A percentile compares a stretch with the other conserved stretches of the same genome.
phyloP scores from a whole-genome alignment of 1,140 invertebrate species.

The Drosophila erecta region DNA sequence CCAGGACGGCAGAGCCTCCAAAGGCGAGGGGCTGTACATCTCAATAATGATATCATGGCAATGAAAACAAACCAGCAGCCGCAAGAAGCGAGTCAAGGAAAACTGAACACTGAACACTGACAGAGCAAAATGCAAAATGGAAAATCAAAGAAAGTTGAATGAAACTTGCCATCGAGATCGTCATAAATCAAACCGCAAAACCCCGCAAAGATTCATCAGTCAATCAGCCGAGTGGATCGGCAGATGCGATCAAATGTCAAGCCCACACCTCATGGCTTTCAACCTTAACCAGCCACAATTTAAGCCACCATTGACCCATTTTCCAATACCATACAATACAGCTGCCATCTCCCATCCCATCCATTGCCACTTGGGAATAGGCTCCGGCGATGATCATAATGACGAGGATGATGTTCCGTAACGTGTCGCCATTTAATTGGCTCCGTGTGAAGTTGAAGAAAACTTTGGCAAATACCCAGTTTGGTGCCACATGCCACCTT shows the following conservation, averaged over 20 bases:
- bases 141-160: slow-evolving; percentile 43
- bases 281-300: slow-evolving; percentile 64
- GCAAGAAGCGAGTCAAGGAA: slow-evolving; percentile 23
- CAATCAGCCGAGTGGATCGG: slow-evolving; percentile 55
- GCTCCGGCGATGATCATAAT: slow-evolving; percentile 27
- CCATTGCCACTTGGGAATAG: slow-evolving; percentile 55
- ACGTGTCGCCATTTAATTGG: slow-evolving; percentile 80
- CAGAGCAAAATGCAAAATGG: slow-evolving; percentile 8
- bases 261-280: slow-evolving; percentile 50
- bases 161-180: slow-evolving; percentile 42
- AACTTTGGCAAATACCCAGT: slow-evolving; percentile 63
- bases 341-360: neutral
- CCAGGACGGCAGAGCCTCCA: slow-evolving; percentile 16
- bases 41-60: slow-evolving; percentile 54
- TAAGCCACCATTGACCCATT: slow-evolving; percentile 83
- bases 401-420: slow-evolving; percentile 59
- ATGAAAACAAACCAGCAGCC: slow-evolving; percentile 1
- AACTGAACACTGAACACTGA: slow-evolving; percentile 5
- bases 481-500: slow-evolving; percentile 24
- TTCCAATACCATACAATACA: no score
- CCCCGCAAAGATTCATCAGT: slow-evolving; percentile 58
- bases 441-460: slow-evolving; percentile 57
- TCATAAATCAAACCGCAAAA: slow-evolving; percentile 52
- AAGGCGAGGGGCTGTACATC: slow-evolving; percentile 45
- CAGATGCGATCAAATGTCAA: slow-evolving; percentile 76